A percentile compares a stretch with the other conserved stretches of the same genome.
Evolutionary conservation across 2,113 vertebrate genomes (phyloP).

Genomic region (Pterophyllum scalare): DNA sequence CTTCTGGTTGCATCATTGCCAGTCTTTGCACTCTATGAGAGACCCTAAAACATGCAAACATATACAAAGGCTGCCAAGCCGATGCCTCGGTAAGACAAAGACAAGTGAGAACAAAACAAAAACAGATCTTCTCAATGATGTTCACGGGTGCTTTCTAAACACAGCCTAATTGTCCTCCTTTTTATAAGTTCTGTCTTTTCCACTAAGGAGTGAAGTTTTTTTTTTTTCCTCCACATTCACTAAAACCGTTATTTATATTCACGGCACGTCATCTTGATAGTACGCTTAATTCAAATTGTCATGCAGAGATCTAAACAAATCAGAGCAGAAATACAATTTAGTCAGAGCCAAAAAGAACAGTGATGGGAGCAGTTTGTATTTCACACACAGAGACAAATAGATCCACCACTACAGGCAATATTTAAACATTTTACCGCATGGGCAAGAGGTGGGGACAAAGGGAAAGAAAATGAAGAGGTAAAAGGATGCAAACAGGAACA

Average conservation of each 20-base stretch:
- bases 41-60: conserved; percentile 55
- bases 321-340: conserved; percentile 39
- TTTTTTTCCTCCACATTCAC: background rate
- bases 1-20: conserved; percentile 70
- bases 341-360: conserved; percentile 48
- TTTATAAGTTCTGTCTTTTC: background rate
- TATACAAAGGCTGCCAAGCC: conserved; percentile 11
- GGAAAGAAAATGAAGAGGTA: conserved; percentile 17
- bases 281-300: conserved; percentile 24
- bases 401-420: background rate
- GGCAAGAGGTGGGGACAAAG: conserved; percentile 5
- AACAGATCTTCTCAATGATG: conserved; percentile 13
- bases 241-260: conserved; percentile 24
- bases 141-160: conserved; percentile 17
- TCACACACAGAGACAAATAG: conserved; percentile 10
- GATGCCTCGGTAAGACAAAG: background rate
- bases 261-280: background rate
- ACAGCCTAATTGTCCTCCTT: conserved; percentile 39
- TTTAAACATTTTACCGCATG: conserved; percentile 25
- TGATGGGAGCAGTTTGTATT: conserved; percentile 29
- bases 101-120: conserved; percentile 16
- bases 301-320: conserved; percentile 33
- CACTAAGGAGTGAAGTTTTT: background rate
- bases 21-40: conserved; percentile 39
- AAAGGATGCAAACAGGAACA: conserved; percentile 43